Evolutionary conservation across 1,140 invertebrate genomes (phyloP).

Genomic region (Drosophila albomicans): DNA sequence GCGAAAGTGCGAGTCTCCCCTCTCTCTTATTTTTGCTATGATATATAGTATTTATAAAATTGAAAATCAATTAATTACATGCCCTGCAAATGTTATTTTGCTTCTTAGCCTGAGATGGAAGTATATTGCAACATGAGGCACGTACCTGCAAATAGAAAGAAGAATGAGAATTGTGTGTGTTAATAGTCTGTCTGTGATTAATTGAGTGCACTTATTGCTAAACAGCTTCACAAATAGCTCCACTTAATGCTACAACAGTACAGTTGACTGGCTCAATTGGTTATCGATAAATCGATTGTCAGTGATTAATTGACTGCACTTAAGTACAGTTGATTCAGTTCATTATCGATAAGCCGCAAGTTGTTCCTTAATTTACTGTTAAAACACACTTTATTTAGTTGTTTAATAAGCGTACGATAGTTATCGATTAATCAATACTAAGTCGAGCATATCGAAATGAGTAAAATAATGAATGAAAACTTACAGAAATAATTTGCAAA

Average conservation of each 20-base stretch:
- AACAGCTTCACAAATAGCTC: conserved; percentile 11
- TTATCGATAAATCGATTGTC: conserved; percentile 20
- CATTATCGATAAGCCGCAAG: not conserved
- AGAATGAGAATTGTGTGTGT: conserved; percentile 1
- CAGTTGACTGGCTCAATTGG: not conserved
- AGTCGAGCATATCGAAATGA: no score
- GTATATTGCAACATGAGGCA: conserved; percentile 9
- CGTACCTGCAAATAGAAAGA: conserved; percentile 60
- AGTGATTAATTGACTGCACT: not conserved
- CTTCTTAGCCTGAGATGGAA: conserved; percentile 21
- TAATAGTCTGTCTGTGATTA: conserved; percentile 38
- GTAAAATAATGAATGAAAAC: no score
- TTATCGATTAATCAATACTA: no score
- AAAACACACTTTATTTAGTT: no score
- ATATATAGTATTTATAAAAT: conserved; percentile 38
- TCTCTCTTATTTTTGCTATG: not conserved
- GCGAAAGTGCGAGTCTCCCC: not conserved
- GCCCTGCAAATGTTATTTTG: conserved; percentile 19
- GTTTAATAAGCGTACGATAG: no score
- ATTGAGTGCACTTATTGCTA: conserved; percentile 35
- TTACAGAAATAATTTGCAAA: no score
- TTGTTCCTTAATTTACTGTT: no score
- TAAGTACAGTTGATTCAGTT: not conserved
- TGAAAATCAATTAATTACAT: conserved; percentile 70
- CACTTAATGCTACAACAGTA: not conserved